phyloP scores from a whole-genome alignment of 2,888 invertebrate species.

The Monochamus alternatus region DNA sequence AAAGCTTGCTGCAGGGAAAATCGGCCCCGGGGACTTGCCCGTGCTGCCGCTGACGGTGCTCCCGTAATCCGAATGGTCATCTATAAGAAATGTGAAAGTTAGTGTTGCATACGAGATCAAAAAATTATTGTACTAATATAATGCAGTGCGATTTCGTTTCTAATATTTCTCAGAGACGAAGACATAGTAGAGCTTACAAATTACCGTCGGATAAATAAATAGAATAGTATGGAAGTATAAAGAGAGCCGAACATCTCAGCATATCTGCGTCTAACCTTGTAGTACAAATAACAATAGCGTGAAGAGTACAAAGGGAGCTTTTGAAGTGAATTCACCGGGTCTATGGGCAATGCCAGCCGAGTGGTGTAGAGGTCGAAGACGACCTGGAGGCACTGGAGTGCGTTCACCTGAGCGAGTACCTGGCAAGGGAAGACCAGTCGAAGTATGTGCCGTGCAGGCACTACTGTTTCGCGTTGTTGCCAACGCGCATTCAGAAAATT shows the following conservation, averaged over 20 bases:
- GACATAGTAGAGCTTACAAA: too few relatives aligned
- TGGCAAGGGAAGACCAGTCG: conserved; percentile 58
- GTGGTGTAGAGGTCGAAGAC: conserved; percentile 45
- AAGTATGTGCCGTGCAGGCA: conserved; percentile 52
- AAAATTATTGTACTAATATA: background rate
- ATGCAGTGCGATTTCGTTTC: too few relatives aligned
- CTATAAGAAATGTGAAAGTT: conserved; percentile 67
- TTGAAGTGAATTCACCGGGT: conserved; percentile 36
- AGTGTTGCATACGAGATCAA: too few relatives aligned
- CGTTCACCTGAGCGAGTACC: conserved; percentile 58
- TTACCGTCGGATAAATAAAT: too few relatives aligned
- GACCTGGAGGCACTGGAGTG: conserved; percentile 56
- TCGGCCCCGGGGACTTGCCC: conserved; percentile 79
- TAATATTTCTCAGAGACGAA: too few relatives aligned
- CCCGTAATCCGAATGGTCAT: conserved; percentile 80
- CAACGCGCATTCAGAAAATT: background rate
- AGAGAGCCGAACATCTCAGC: too few relatives aligned
- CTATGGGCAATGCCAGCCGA: conserved; percentile 49
- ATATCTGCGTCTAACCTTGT: background rate
- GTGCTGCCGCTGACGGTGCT: conserved; percentile 78
- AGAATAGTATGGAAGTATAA: too few relatives aligned
- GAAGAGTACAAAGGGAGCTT: conserved; percentile 26
- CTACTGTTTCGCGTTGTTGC: conserved; percentile 3
- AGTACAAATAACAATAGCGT: conserved; percentile 33
- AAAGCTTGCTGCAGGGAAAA: conserved; percentile 79